phyloP scores from a whole-genome alignment of 2,113 vertebrate genomes.

The Oryzias celebensis region DNA sequence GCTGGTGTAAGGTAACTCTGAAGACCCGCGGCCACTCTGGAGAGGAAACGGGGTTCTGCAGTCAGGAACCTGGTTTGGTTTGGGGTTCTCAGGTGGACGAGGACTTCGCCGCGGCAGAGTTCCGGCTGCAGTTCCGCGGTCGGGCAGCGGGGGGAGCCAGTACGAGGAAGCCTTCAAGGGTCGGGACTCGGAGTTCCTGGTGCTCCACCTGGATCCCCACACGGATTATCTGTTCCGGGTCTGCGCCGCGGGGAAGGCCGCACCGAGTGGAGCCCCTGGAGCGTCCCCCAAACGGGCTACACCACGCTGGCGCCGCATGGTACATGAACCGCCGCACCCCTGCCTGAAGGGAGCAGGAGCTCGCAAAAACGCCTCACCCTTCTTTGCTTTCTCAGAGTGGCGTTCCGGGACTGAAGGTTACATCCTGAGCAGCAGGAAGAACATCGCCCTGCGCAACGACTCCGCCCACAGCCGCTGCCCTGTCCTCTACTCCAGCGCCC shows the following conservation, averaged over 20 bases:
- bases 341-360: too few relatives aligned
- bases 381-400: conserved; percentile 79
- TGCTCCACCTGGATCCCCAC: conserved; percentile 89
- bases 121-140: conserved; percentile 89
- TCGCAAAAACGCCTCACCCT: not conserved
- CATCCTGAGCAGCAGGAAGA: conserved; percentile 93
- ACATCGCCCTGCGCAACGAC: conserved; percentile 91
- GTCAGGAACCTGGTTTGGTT: not conserved
- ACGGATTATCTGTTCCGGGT: conserved; percentile 90
- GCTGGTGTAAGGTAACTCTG: conserved; percentile 91
- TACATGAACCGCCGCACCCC: conserved; percentile 44
- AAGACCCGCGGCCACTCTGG: too few relatives aligned
- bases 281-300: conserved; percentile 83
- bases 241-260: conserved; percentile 93
- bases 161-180: conserved; percentile 93
- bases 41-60: too few relatives aligned
- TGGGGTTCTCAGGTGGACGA: conserved; percentile 86
- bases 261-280: conserved; percentile 98
- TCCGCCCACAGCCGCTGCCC: conserved; percentile 72
- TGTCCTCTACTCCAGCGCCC: conserved; percentile 90
- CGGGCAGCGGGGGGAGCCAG: conserved; percentile 71
- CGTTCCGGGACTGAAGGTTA: conserved; percentile 88
- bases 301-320: conserved; percentile 90
- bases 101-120: conserved; percentile 88
- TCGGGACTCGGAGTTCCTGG: conserved; percentile 86